A percentile compares a stretch with the other conserved stretches of the same genome.
These are phyloP conservation scores for Cerastoderma edule DNA, from an alignment of 2,888 invertebrate species.

Conservation along the genomic window DNA sequence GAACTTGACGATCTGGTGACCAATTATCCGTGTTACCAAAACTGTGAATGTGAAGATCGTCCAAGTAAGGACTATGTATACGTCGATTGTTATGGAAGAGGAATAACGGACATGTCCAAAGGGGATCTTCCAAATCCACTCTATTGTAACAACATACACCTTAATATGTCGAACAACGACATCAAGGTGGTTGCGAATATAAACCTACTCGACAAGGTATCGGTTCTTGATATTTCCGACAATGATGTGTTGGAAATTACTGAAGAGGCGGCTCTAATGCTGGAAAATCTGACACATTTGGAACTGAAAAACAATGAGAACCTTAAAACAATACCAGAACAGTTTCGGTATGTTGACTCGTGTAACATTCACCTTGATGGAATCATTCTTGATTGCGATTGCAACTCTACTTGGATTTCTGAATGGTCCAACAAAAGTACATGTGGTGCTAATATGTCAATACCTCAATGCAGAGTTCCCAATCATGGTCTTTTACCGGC, in stretches of 20 bases:
- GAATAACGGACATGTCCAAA: slow-evolving; percentile 22
- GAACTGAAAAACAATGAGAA: slow-evolving; percentile 33
- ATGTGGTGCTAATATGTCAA: not conserved
- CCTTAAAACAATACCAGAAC: slow-evolving; percentile 27
- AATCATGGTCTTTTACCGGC: slow-evolving; percentile 14
- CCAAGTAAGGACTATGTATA: slow-evolving; percentile 33
- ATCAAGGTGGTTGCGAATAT: slow-evolving; percentile 24
- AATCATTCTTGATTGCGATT: slow-evolving; percentile 30
- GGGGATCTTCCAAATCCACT: slow-evolving; percentile 27
- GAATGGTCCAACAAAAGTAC: slow-evolving; percentile 24
- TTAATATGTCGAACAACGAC: slow-evolving; percentile 37
- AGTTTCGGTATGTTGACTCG: slow-evolving; percentile 27
- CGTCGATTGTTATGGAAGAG: slow-evolving; percentile 30
- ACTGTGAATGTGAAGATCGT: slow-evolving; percentile 36
- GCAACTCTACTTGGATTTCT: slow-evolving; percentile 33
- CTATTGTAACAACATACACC: slow-evolving; percentile 18
- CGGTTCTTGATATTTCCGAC: slow-evolving; percentile 24
- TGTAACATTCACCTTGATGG: slow-evolving; percentile 27
- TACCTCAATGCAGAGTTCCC: slow-evolving; percentile 25
- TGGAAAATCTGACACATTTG: slow-evolving; percentile 29
- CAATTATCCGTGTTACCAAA: not conserved
- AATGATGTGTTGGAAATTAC: slow-evolving; percentile 29
- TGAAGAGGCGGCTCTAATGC: not conserved
- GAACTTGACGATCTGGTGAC: slow-evolving; percentile 13
- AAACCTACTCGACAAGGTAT: slow-evolving; percentile 9